Evolutionary conservation across 2,888 invertebrate species (phyloP).

Genomic region (Platerodrilus igneus): DNA sequence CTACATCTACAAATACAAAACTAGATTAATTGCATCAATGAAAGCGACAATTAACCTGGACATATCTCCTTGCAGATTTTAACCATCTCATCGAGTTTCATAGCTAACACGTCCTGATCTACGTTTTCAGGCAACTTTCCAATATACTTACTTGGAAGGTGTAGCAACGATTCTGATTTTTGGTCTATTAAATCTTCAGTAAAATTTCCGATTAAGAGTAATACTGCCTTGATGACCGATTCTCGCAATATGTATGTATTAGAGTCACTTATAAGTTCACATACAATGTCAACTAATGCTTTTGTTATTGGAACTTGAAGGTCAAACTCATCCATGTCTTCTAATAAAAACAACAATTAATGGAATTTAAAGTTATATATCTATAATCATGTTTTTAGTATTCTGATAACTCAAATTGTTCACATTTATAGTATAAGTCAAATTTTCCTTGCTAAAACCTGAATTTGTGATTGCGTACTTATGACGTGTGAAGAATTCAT

Average conservation of each 20-base stretch:
- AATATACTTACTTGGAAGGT: constrained; percentile 33
- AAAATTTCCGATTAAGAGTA: constrained; percentile 47
- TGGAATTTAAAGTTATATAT: not conserved
- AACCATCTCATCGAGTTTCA: constrained; percentile 39
- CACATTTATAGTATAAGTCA: no score
- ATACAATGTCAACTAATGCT: constrained; percentile 47
- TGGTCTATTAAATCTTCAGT: constrained; percentile 40
- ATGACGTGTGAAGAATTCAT: no score
- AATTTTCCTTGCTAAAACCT: no score
- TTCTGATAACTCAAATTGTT: no score
- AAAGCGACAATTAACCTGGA: constrained; percentile 34
- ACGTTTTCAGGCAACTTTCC: constrained; percentile 31
- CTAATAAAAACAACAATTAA: constrained; percentile 35
- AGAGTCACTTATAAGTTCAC: constrained; percentile 49
- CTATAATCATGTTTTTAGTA: no score
- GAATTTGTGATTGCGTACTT: no score
- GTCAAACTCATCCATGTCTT: constrained; percentile 52
- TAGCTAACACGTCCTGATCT: constrained; percentile 31
- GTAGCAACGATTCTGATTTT: constrained; percentile 22
- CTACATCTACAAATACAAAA: constrained; percentile 34
- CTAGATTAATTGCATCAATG: constrained; percentile 3
- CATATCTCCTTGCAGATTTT: constrained; percentile 33
- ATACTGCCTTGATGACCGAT: constrained; percentile 48
- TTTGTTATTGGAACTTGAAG: constrained; percentile 49
- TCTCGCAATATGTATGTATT: constrained; percentile 49